A percentile compares a stretch with the other conserved stretches of the same genome.
Evolutionary conservation across 1,140 invertebrate species (phyloP).

Genomic region (Sycophaga agraensis): DNA sequence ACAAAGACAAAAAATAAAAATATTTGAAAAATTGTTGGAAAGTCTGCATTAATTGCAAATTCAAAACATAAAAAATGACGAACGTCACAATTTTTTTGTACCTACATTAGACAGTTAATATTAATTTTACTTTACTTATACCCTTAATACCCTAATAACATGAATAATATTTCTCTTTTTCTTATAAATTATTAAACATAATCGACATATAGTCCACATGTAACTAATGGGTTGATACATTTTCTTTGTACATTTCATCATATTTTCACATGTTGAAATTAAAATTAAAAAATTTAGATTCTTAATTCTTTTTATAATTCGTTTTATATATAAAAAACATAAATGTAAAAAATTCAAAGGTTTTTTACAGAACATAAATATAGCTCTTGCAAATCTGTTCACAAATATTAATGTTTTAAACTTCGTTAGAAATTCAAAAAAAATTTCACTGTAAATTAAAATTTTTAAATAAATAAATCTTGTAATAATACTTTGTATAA

Average conservation of each 20-base stretch:
- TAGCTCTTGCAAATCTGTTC: no score
- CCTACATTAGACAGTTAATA: slow-evolving; percentile 33
- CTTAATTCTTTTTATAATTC: slow-evolving; percentile 21
- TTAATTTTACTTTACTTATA: slow-evolving; percentile 37
- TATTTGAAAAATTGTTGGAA: slow-evolving; percentile 1
- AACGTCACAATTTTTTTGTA: slow-evolving; percentile 12
- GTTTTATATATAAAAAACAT: no score
- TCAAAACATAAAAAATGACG: background rate
- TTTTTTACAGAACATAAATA: no score
- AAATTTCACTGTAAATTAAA: background rate
- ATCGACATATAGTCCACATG: slow-evolving; percentile 23
- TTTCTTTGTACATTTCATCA: slow-evolving; percentile 31
- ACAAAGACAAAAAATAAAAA: slow-evolving; percentile 11
- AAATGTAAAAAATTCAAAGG: no score
- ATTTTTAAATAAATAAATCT: no score
- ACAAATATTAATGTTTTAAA: slow-evolving; percentile 9
- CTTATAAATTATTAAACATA: slow-evolving; percentile 35
- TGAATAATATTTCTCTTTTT: slow-evolving; percentile 37
- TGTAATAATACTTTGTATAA: no score
- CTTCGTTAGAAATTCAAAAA: slow-evolving; percentile 18
- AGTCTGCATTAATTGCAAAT: background rate
- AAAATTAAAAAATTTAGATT: slow-evolving; percentile 25
- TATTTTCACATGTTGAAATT: slow-evolving; percentile 28
- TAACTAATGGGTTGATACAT: slow-evolving; percentile 28
- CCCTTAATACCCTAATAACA: slow-evolving; percentile 41